Percentiles rank a stretch among this genome's conserved stretches.
These are phyloP conservation scores for Mugil cephalus DNA, from an alignment of 2,113 vertebrate species.

Conservation along the genomic window DNA sequence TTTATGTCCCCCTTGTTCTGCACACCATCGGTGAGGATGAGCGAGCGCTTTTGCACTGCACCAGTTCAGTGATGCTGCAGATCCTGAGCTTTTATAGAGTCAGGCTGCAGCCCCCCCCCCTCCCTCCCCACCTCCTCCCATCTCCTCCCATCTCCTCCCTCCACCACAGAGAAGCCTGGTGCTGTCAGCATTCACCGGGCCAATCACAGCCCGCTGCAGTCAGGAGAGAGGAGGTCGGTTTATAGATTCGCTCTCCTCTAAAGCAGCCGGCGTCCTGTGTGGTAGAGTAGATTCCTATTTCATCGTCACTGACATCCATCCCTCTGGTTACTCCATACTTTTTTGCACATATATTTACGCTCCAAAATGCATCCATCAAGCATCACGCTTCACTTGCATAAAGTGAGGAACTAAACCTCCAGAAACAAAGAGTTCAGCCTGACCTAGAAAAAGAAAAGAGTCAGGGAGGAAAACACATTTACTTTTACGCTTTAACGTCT, in stretches of 20 bases:
- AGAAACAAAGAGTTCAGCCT: too few relatives aligned
- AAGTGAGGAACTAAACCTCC: too few relatives aligned
- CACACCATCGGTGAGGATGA: slow-evolving; percentile 85
- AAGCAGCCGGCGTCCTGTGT: slow-evolving; percentile 12
- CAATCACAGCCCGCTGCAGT: slow-evolving; percentile 83
- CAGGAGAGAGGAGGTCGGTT: slow-evolving; percentile 63
- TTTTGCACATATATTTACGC: background rate
- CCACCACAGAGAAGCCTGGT: slow-evolving; percentile 44
- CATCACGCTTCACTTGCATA: too few relatives aligned
- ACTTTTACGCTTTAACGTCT: too few relatives aligned
- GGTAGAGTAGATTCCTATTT: slow-evolving; percentile 46
- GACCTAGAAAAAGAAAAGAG: too few relatives aligned
- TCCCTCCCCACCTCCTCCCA: slow-evolving; percentile 23
- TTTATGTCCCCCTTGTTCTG: slow-evolving; percentile 89
- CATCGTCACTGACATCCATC: background rate
- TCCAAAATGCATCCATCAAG: background rate
- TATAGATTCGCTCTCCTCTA: slow-evolving; percentile 59
- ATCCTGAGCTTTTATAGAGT: slow-evolving; percentile 81
- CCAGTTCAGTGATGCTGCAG: slow-evolving; percentile 87
- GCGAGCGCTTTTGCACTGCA: slow-evolving; percentile 84
- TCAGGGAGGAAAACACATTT: too few relatives aligned
- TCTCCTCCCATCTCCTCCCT: too few relatives aligned
- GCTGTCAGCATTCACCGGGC: slow-evolving; percentile 75
- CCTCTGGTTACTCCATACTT: background rate
- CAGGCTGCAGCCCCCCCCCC: slow-evolving; percentile 31